A percentile compares a stretch with the other conserved stretches of the same genome.
These are phyloP conservation scores for Xestia sexstrigata DNA, from an alignment of 2,888 invertebrate species.

Conservation along the genomic window DNA sequence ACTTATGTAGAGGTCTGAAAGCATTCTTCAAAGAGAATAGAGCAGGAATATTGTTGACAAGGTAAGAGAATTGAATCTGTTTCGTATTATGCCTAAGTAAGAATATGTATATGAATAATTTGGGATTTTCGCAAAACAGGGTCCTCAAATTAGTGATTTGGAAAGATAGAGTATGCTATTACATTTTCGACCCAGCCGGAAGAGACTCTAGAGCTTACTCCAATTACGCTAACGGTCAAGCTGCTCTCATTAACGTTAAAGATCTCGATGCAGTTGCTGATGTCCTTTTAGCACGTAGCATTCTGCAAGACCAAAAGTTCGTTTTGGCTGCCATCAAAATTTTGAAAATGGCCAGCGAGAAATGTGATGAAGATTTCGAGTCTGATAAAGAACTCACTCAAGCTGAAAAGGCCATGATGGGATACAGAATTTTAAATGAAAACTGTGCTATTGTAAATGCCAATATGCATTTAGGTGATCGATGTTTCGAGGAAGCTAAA, in stretches of 20 bases:
- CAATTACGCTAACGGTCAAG: slow-evolving; percentile 87
- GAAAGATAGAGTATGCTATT: slow-evolving; percentile 91
- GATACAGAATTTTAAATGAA: slow-evolving; percentile 89
- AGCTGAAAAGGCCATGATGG: slow-evolving; percentile 88
- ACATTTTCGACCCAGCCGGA: slow-evolving; percentile 92
- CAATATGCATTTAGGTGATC: slow-evolving; percentile 90
- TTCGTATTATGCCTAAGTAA: background rate
- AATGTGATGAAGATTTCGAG: slow-evolving; percentile 85
- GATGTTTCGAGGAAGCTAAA: slow-evolving; percentile 90
- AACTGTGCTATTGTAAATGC: slow-evolving; percentile 90
- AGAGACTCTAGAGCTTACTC: slow-evolving; percentile 89
- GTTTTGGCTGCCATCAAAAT: slow-evolving; percentile 87
- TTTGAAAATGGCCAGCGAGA: slow-evolving; percentile 85
- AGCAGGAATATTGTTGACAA: slow-evolving; percentile 87
- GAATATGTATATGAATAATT: background rate
- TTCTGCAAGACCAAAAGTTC: slow-evolving; percentile 88
- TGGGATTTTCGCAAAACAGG: slow-evolving; percentile 67
- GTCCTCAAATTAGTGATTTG: slow-evolving; percentile 89
- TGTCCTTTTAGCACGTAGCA: slow-evolving; percentile 86
- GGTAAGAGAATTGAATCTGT: slow-evolving; percentile 70
- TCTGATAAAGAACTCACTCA: slow-evolving; percentile 86
- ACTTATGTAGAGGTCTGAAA: slow-evolving; percentile 89
- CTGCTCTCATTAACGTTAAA: slow-evolving; percentile 90
- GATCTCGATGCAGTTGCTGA: slow-evolving; percentile 88
- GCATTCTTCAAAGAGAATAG: slow-evolving; percentile 90